Conservation (phyloP, 2,888 invertebrate genomes). For the Meiosimyza platycephala region DNA sequence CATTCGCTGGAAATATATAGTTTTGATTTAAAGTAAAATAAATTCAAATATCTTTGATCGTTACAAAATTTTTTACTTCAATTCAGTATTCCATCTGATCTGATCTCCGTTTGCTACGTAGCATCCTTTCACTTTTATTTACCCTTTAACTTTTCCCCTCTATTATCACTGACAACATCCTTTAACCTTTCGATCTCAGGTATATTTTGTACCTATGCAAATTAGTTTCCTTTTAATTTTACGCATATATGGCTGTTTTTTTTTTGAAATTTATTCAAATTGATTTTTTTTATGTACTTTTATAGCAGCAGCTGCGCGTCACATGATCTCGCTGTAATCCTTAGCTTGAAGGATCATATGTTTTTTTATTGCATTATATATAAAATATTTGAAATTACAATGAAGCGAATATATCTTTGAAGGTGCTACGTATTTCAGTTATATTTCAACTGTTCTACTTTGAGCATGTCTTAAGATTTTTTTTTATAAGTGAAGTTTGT, state of each 20-base stretch:
- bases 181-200: conserved; percentile 5
- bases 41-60: too few relatives aligned
- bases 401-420: background rate
- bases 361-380: background rate
- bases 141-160: too few relatives aligned
- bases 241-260: background rate
- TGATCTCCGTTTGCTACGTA: background rate
- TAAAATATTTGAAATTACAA: background rate
- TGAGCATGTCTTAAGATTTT: background rate
- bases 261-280: conserved; percentile 28
- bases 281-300: background rate
- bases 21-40: too few relatives aligned
- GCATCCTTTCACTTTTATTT: conserved; percentile 6
- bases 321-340: background rate
- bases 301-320: conserved; percentile 16
- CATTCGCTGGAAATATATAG: too few relatives aligned
- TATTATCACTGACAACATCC: too few relatives aligned
- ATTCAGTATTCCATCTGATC: too few relatives aligned
- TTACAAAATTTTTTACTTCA: too few relatives aligned
- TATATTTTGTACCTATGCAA: conserved; percentile 13
- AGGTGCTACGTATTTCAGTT: conserved; percentile 6
- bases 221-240: conserved; percentile 16
- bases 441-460: background rate
- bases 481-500: background rate
- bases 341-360: background rate